A percentile compares a stretch with the other conserved stretches of the same genome.
These are phyloP conservation scores for Melanotaenia nigrans DNA, from an alignment of 2,797 vertebrate species.

Conservation along the genomic window DNA sequence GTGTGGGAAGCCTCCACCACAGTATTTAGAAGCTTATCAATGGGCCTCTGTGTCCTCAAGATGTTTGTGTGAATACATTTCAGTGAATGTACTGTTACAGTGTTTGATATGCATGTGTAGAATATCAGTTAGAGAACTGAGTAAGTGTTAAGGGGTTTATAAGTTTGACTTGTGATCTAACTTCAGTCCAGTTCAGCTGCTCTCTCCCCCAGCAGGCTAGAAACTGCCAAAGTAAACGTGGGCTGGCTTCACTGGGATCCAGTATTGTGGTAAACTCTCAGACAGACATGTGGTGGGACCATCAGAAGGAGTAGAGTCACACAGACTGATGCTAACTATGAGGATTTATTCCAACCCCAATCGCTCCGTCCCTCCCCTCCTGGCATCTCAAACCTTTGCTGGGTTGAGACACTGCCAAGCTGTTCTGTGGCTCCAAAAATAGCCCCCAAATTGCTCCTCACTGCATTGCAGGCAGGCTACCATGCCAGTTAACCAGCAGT, in stretches of 20 bases:
- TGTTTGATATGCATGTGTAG: conserved; percentile 31
- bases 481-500: conserved; percentile 42
- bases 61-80: conserved; percentile 30
- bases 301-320: conserved; percentile 45
- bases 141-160: conserved; percentile 9
- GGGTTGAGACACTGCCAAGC: conserved; percentile 42
- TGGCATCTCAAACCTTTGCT: conserved; percentile 38
- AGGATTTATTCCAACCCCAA: conserved; percentile 42
- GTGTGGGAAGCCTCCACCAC: conserved; percentile 42
- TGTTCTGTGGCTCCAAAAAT: conserved; percentile 45
- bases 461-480: conserved; percentile 26
- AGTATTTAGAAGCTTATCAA: conserved; percentile 55
- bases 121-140: conserved; percentile 10
- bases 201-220: conserved; percentile 12
- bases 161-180: conserved; percentile 40
- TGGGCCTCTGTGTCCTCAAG: conserved; percentile 61
- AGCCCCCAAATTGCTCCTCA: conserved; percentile 52
- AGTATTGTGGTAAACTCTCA: conserved; percentile 34
- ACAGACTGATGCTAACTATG: conserved; percentile 39
- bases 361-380: conserved; percentile 3
- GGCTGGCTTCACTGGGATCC: conserved; percentile 26
- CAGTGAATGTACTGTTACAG: conserved; percentile 38
- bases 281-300: conserved; percentile 50
- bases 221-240: conserved; percentile 47
- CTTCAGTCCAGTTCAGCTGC: conserved; percentile 31